Evolutionary conservation across 2,888 invertebrate genomes (phyloP), one percentile per base, ranked within the genome.

Genomic region (Phengaris arion): DNA sequence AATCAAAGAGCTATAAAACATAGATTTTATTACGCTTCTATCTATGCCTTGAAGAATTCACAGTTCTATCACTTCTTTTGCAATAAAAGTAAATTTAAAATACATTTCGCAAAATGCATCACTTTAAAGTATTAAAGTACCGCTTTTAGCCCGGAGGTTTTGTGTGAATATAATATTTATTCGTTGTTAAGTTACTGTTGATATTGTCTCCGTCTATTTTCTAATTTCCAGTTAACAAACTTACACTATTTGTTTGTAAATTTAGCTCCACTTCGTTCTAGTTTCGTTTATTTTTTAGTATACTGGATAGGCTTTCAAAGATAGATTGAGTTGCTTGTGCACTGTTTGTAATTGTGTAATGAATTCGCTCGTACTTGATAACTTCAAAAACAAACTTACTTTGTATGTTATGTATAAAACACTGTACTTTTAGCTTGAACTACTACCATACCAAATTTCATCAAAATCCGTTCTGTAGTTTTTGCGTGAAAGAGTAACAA

Each of bases 21-120:
- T 12, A 64, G 13, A 64, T 35, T 64, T 45, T 64, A 64, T 64
- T 64, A 12, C 64, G 35, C 13, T 64, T 45, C 13, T 64, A 64
- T 45, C 13, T 64, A 64, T 64, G 45, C 13, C 64, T 64, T 64
- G 64, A 64, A 64, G 13, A 64, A 59, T 64, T 64, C 6, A 10
- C 13, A 64, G 10, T 64, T 64, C 64, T 64, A 64, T 64, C 6
- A 64, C 2, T 45, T 35, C 35, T 45, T 64, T 45, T 35, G 64
- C 64, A 64, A 70, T 51, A 70, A 52, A 70, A 70, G 5, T 22
- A 68, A 68, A 68, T 70, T 52, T 70, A 72, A 72, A 52, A 72
- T 54, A 72, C 15, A 54, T 72, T 72, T 52, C 51, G 52, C 13
- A 52, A 72, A 72, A 72, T 54, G 72, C 72, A 72, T 54, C 52